Percentiles rank a stretch among this genome's conserved stretches.
Conservation (phyloP, 2,888 invertebrate species). For the Proisotoma minuta region DNA sequence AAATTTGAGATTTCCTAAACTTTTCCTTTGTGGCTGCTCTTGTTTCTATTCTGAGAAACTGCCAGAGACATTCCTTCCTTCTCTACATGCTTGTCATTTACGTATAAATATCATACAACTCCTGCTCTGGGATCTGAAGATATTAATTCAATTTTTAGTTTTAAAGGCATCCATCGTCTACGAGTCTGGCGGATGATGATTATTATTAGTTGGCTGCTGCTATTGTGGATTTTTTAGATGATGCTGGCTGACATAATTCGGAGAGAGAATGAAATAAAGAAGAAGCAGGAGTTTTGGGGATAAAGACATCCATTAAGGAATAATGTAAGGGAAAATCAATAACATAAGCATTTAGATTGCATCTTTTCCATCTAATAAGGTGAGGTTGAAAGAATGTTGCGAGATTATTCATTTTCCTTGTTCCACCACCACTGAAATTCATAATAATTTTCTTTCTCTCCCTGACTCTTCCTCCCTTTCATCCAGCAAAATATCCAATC, state of each 20-base stretch:
- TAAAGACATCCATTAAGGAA: constrained; percentile 48
- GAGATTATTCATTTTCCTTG: constrained; percentile 37
- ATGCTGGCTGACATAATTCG: not conserved
- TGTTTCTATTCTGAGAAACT: not conserved
- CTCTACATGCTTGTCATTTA: constrained; percentile 9
- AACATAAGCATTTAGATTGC: constrained; percentile 47
- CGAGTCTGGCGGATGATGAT: constrained; percentile 8
- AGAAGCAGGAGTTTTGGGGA: constrained; percentile 14
- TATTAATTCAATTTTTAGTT: constrained; percentile 20
- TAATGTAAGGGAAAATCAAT: constrained; percentile 47
- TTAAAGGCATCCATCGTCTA: constrained; percentile 15
- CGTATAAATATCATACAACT: constrained; percentile 8
- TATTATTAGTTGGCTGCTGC: not conserved
- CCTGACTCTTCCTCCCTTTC: constrained; percentile 41
- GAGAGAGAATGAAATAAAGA: not conserved
- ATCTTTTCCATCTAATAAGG: constrained; percentile 46
- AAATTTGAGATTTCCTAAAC: constrained; percentile 1
- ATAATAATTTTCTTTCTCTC: constrained; percentile 47
- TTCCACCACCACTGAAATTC: constrained; percentile 48
- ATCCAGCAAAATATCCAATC: constrained; percentile 11
- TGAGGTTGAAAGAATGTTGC: constrained; percentile 43
- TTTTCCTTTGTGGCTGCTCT: not conserved
- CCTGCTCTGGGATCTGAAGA: not conserved
- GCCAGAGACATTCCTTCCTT: not conserved
- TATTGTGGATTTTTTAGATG: not conserved